Conservation (phyloP, 30 jellyfish, hydroid and myxozoan genomes). For the Cassiopea xamachana region DNA sequence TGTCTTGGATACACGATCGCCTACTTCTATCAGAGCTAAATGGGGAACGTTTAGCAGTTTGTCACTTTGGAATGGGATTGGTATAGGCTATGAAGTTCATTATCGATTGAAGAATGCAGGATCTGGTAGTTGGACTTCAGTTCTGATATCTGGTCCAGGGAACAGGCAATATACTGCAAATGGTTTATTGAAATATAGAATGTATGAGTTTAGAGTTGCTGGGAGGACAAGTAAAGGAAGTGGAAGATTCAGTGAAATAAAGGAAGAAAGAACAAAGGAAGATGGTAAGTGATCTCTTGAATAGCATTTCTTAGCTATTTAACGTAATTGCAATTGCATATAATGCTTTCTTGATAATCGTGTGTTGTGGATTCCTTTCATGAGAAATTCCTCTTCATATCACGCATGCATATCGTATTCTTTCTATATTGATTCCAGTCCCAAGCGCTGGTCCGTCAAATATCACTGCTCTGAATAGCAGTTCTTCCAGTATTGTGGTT, state of each 20-base stretch:
- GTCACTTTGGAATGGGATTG: conserved; percentile 40
- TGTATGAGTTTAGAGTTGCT: conserved; percentile 54
- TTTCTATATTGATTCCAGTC: neutral
- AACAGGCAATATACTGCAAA: conserved; percentile 7
- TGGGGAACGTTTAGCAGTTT: conserved; percentile 17
- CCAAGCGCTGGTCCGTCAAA: conserved; percentile 40
- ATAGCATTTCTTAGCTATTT: neutral
- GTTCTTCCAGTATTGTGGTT: conserved; percentile 49
- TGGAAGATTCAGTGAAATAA: conserved; percentile 50
- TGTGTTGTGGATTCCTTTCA: too few species aligned
- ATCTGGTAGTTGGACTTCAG: conserved; percentile 21
- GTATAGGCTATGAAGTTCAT: conserved; percentile 41
- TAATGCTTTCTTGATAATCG: neutral
- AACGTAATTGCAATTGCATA: neutral
- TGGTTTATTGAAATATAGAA: conserved; percentile 17
- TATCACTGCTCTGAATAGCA: conserved; percentile 19
- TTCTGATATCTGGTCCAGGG: neutral
- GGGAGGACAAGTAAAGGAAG: conserved; percentile 61
- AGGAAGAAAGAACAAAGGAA: conserved; percentile 63
- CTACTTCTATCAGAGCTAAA: conserved; percentile 33
- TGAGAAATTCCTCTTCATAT: too few species aligned
- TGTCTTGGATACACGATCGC: neutral
- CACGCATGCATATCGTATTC: neutral
- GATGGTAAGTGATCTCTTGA: conserved; percentile 34
- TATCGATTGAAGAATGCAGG: conserved; percentile 23